phyloP scores from a whole-genome alignment of 2,113 vertebrate genomes.

The Orycteropus afer region DNA sequence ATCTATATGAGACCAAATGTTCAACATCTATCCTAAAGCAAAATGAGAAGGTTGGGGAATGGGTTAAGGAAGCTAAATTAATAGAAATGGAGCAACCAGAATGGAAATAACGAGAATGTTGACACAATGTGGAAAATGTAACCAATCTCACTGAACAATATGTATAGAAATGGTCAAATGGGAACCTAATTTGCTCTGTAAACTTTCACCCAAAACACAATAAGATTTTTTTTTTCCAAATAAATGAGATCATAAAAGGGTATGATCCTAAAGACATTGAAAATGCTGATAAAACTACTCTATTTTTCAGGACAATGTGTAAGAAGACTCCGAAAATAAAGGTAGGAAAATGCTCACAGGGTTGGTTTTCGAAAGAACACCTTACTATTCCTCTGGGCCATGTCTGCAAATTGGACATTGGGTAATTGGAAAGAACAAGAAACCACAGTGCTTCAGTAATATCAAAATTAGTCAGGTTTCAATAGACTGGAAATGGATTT shows the following conservation, averaged over 20 bases:
- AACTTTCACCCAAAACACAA: not conserved
- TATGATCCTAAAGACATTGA: not conserved
- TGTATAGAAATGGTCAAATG: not conserved
- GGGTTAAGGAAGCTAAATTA: not conserved
- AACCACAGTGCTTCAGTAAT: not conserved
- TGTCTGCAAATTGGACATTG: not conserved
- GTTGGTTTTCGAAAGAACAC: not conserved
- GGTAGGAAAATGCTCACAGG: too few species aligned
- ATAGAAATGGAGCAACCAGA: not conserved
- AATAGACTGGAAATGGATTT: too few species aligned
- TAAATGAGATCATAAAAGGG: not conserved
- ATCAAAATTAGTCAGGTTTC: not conserved
- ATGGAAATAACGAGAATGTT: not conserved
- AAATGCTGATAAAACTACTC: not conserved
- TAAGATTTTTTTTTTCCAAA: not conserved
- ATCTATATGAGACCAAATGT: too few species aligned
- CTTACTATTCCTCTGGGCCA: too few species aligned
- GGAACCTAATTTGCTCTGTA: not conserved
- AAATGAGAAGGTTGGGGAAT: too few species aligned
- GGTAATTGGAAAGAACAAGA: not conserved
- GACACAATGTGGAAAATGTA: not conserved
- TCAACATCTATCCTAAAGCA: too few species aligned
- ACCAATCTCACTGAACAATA: not conserved
- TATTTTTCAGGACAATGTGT: too few species aligned
- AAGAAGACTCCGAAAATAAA: too few species aligned